Evolutionary conservation across 2,797 vertebrate genomes (phyloP), one percentile per base, ranked within the genome.

Genomic region (Rhabdomys pumilio): DNA sequence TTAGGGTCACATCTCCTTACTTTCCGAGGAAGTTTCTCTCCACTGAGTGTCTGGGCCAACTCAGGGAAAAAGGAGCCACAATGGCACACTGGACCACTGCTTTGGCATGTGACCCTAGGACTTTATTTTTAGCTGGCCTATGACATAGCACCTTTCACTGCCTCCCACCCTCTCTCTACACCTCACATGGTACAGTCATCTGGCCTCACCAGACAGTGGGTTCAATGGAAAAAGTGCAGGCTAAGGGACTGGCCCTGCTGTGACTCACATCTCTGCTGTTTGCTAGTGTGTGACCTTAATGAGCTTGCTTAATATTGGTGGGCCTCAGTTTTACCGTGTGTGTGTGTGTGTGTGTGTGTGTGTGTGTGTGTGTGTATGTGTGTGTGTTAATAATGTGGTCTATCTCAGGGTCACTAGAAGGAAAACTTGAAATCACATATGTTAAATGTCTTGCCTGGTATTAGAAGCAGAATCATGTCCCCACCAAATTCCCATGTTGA

Each of bases 51-150:
- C 22, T 2, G 14, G 34, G 20, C 14, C 19, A 34, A n/a, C 13
- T 34, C 55, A 69, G 57, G 55, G 47, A 3, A 1, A 20, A 41
- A 44, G n/a, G 34, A 63, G 11, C 15, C 61, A n/a, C 17, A 7
- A 11, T 0, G 34, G 15, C 8, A 19, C 50, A 44, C 17, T n/a
- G 26, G 50, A 34, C 38, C 17, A 44, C 3, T 8, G 1, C 19
- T 11, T 29, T 20, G 41, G 13, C 72, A 22, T 72, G 20, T 77
- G 90, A 84, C 61, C 61, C 59, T 41, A n/a, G 26, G 26, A 41
- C 41, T 77, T 84, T 83, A 89, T 77, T 92, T 82, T 95, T 89
- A 90, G 44, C 80, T 47, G 73, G 53, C n/a, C 90, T 72, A 3
- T 84, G 63, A 55, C 47, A 53, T 44, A 13, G 13, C 34, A 53